These are phyloP conservation scores for Tolypeutes matacus DNA, from an alignment of 2,797 vertebrate species.

Conservation along the genomic window DNA sequence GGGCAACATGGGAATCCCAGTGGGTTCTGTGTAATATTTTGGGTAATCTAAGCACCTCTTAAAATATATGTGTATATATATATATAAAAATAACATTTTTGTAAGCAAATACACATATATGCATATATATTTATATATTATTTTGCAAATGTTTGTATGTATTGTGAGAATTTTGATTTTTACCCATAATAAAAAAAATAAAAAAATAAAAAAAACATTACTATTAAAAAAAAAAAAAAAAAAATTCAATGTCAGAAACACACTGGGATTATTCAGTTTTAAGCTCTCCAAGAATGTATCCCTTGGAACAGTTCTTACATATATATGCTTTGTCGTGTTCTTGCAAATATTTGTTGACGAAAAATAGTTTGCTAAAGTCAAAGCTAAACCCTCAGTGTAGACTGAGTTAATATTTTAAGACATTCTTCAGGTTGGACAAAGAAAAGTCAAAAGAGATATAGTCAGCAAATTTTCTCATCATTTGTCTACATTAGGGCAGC, in stretches of 20 bases:
- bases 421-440: not conserved
- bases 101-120: too few relatives aligned
- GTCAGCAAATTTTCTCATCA: not conserved
- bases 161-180: too few relatives aligned
- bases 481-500: not conserved
- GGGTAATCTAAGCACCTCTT: too few relatives aligned
- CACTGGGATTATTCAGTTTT: not conserved
- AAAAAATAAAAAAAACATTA: too few relatives aligned
- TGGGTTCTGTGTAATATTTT: too few relatives aligned
- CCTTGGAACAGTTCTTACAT: not conserved
- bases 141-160: too few relatives aligned
- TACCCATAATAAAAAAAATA: too few relatives aligned
- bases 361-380: not conserved
- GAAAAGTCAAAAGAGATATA: not conserved
- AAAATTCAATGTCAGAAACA: conserved; percentile 8
- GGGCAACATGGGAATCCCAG: too few relatives aligned
- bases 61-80: too few relatives aligned
- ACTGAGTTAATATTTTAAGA: not conserved
- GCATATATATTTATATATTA: too few relatives aligned
- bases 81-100: too few relatives aligned
- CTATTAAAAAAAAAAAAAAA: too few relatives aligned
- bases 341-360: not conserved
- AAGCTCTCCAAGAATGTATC: not conserved
- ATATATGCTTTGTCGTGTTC: not conserved
- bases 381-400: not conserved